Conservation (phyloP, 2,797 vertebrate species). For the Hoplostethus mediterraneus region DNA sequence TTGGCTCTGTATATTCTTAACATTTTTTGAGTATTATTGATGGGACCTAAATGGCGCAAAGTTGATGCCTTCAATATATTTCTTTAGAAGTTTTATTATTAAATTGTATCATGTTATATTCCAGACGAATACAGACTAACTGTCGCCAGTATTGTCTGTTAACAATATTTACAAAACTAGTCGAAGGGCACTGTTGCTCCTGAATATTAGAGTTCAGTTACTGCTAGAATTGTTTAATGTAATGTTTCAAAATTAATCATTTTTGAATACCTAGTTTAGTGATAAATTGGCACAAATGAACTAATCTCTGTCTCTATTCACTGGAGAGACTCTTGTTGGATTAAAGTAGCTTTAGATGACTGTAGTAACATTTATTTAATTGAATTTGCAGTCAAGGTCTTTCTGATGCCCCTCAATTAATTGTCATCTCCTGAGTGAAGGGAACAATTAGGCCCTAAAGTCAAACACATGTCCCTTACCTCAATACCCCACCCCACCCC, state of each 20-base stretch:
- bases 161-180: slow-evolving; percentile 34
- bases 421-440: slow-evolving; percentile 81
- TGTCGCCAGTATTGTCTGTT: slow-evolving; percentile 9
- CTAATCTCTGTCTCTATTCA: slow-evolving; percentile 60
- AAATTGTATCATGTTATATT: not conserved
- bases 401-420: slow-evolving; percentile 76
- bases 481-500: slow-evolving; percentile 39
- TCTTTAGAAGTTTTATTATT: not conserved
- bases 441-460: slow-evolving; percentile 78
- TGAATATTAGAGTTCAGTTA: slow-evolving; percentile 62
- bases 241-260: slow-evolving; percentile 69
- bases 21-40: too few species aligned
- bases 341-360: slow-evolving; percentile 64
- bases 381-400: slow-evolving; percentile 81
- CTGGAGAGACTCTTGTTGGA: slow-evolving; percentile 58
- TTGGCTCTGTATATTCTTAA: too few species aligned
- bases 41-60: not conserved
- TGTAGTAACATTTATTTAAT: slow-evolving; percentile 80
- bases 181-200: slow-evolving; percentile 59
- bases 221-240: slow-evolving; percentile 65
- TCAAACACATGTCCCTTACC: slow-evolving; percentile 73
- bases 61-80: too few species aligned
- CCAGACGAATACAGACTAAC: not conserved
- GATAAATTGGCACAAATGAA: slow-evolving; percentile 74
- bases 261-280: slow-evolving; percentile 69